These are phyloP conservation scores for Mantis religiosa DNA, from an alignment of 2,888 invertebrate species.

Conservation along the genomic window DNA sequence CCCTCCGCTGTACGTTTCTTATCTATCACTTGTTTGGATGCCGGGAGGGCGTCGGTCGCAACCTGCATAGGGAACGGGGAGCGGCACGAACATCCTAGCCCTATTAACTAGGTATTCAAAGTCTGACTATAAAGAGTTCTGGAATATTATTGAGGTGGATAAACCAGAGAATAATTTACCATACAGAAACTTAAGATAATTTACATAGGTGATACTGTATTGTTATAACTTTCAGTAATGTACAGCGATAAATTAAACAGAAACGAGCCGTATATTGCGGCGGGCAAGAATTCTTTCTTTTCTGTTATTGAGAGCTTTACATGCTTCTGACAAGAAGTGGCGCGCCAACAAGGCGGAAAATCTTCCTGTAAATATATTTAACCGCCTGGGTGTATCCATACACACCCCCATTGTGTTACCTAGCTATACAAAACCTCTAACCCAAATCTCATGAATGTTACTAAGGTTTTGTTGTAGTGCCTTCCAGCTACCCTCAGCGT, in stretches of 20 bases:
- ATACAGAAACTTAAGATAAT: too few species aligned
- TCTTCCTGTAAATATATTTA: neutral
- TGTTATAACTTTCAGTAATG: too few species aligned
- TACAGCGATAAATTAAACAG: neutral
- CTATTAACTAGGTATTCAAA: too few species aligned
- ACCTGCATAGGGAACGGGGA: too few species aligned
- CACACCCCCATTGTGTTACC: neutral
- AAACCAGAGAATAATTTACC: too few species aligned
- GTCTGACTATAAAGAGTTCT: too few species aligned
- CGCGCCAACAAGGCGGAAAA: neutral
- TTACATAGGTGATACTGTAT: too few species aligned
- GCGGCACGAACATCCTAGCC: too few species aligned
- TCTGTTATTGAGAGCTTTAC: neutral
- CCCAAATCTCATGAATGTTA: neutral
- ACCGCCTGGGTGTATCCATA: neutral
- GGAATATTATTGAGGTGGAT: too few species aligned
- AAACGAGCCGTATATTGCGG: neutral
- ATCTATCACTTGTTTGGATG: too few species aligned
- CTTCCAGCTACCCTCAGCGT: neutral
- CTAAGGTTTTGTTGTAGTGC: neutral
- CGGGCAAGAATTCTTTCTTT: neutral
- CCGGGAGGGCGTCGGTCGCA: too few species aligned
- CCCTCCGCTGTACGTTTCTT: too few species aligned
- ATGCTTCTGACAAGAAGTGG: neutral
- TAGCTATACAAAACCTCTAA: neutral